Percentiles rank a stretch among this genome's conserved stretches.
These are phyloP conservation scores for Pterostichus niger DNA, from an alignment of 2,888 invertebrate species.

Conservation along the genomic window DNA sequence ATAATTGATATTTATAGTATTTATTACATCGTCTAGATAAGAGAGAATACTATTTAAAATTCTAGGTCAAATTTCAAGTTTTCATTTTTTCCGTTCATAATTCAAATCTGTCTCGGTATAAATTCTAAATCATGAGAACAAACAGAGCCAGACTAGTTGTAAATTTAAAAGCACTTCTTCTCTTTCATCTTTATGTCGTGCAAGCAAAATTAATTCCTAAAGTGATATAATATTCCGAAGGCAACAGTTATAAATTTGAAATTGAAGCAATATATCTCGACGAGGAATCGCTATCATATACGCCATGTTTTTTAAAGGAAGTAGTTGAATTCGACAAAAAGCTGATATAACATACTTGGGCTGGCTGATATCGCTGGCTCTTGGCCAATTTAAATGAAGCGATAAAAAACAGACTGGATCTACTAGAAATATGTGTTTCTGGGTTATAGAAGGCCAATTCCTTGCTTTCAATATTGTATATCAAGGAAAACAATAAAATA, in stretches of 20 bases:
- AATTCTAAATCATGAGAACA: constrained; percentile 28
- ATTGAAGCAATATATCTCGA: constrained; percentile 26
- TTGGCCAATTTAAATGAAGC: constrained; percentile 32
- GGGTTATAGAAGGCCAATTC: constrained; percentile 23
- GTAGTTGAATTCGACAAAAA: constrained; percentile 37
- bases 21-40: no score
- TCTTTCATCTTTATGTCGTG: constrained; percentile 30
- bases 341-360: constrained; percentile 39
- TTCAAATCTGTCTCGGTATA: constrained; percentile 3
- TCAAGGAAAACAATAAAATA: constrained; percentile 39
- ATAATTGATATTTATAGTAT: no score
- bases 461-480: constrained; percentile 14
- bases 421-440: constrained; percentile 30
- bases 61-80: constrained; percentile 6
- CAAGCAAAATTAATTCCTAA: constrained; percentile 22
- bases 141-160: constrained; percentile 1
- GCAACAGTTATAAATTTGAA: constrained; percentile 23
- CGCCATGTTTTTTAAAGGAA: constrained; percentile 32
- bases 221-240: constrained; percentile 30
- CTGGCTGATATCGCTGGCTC: constrained; percentile 8
- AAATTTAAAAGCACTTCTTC: constrained; percentile 22
- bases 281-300: constrained; percentile 25
- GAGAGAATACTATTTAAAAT: not conserved
- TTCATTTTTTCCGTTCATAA: no score
- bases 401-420: constrained; percentile 17